Evolutionary conservation across 2,113 vertebrate species (phyloP).

Genomic region (Elaphurus davidianus): DNA sequence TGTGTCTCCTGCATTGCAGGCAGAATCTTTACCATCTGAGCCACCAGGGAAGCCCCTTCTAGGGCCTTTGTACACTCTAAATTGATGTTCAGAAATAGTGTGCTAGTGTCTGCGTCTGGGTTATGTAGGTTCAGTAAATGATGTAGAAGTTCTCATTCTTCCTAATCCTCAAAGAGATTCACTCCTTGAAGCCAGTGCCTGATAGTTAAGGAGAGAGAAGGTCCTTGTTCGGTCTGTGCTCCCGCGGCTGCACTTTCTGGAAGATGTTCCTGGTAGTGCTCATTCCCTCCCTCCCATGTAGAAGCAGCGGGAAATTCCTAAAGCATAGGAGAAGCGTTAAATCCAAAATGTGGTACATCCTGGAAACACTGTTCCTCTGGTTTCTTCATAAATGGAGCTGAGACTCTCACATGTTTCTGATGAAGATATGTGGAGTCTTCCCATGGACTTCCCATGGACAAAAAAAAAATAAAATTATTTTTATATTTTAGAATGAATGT

Average conservation of each 20-base stretch:
- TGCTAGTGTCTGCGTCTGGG: neutral
- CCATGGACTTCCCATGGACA: neutral
- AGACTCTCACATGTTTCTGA: neutral
- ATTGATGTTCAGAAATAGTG: neutral
- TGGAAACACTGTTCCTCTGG: neutral
- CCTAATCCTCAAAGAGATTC: neutral
- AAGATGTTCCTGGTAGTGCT: neutral
- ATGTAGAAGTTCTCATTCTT: neutral
- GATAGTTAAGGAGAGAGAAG: neutral
- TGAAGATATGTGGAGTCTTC: neutral
- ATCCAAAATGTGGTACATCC: neutral
- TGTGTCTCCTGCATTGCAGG: neutral
- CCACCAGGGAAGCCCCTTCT: neutral
- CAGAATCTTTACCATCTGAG: neutral
- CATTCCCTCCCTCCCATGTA: rapidly evolving
- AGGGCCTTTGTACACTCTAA: neutral
- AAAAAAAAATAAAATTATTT: neutral
- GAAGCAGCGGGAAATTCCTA: neutral
- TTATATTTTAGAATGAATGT: neutral
- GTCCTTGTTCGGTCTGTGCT: neutral
- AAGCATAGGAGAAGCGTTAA: neutral
- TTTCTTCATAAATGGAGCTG: neutral
- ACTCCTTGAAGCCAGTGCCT: neutral
- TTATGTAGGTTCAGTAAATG: neutral
- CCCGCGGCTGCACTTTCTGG: neutral